A percentile compares a stretch with the other conserved stretches of the same genome.
These are phyloP conservation scores for Hypomesus transpacificus DNA, from an alignment of 2,113 vertebrate genomes.

Conservation along the genomic window DNA sequence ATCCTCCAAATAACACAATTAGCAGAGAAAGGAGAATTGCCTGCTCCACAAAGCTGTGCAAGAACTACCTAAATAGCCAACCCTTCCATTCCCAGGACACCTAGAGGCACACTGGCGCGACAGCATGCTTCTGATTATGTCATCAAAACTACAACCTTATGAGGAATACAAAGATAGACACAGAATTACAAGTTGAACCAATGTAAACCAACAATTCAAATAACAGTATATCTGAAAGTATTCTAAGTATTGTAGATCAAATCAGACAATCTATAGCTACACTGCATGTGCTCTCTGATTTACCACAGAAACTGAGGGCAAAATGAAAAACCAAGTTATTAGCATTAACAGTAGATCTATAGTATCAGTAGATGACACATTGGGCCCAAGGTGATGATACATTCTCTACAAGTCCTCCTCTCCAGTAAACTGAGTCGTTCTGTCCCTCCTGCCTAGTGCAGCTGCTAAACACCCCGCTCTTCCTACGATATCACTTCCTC, in stretches of 20 bases:
- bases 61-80: not conserved
- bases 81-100: not conserved
- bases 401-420: constrained; percentile 60
- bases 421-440: constrained; percentile 22
- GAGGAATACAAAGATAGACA: too few species aligned
- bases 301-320: too few species aligned
- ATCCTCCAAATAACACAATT: constrained; percentile 1
- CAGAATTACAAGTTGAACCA: too few species aligned
- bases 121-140: not conserved
- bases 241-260: too few species aligned
- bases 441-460: too few species aligned
- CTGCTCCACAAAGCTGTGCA: not conserved
- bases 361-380: constrained; percentile 49
- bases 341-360: too few species aligned
- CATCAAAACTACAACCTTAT: not conserved
- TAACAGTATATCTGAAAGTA: too few species aligned
- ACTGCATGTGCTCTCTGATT: too few species aligned
- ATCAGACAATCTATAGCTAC: too few species aligned
- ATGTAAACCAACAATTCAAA: too few species aligned
- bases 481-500: not conserved
- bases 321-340: too few species aligned
- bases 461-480: constrained; percentile 4
- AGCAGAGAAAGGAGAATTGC: not conserved
- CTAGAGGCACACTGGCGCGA: not conserved
- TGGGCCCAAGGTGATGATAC: constrained; percentile 61